Evolutionary conservation across 2,797 vertebrate species (phyloP).

Genomic region (Pangasius macronema): DNA sequence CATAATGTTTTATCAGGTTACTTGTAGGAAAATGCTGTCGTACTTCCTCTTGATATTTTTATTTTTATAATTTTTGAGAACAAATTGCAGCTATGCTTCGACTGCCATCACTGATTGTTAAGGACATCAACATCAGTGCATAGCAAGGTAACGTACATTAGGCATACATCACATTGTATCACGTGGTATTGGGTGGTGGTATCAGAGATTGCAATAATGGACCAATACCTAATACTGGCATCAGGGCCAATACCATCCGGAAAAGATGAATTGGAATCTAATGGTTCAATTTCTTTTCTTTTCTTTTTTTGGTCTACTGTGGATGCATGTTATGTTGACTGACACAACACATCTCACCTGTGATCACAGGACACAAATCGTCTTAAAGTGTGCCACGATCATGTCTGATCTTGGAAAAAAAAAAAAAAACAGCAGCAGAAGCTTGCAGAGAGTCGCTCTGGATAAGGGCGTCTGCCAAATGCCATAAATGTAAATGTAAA

Average conservation of each 20-base stretch:
- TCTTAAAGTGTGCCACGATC: neutral
- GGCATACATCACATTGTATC: too few relatives aligned
- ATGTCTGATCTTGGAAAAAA: neutral
- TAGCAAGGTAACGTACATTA: too few relatives aligned
- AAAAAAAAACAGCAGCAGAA: neutral
- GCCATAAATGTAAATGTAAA: too few relatives aligned
- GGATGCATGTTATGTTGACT: neutral
- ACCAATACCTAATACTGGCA: neutral
- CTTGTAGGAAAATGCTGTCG: neutral
- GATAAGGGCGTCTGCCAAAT: too few relatives aligned
- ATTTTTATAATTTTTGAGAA: neutral
- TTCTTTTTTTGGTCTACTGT: neutral
- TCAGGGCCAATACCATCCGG: neutral
- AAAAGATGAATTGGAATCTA: neutral
- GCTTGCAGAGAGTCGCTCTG: neutral
- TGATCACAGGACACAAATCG: neutral
- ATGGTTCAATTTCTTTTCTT: neutral
- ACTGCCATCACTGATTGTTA: neutral
- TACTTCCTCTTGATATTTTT: neutral
- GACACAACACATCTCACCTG: neutral
- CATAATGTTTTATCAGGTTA: neutral
- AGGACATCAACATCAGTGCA: neutral
- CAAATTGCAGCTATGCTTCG: too few relatives aligned
- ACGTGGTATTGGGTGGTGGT: too few relatives aligned
- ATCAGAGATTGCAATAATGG: neutral